These are phyloP conservation scores for Rhodinocichla rosea DNA, from an alignment of 2,113 vertebrate species.

Conservation along the genomic window DNA sequence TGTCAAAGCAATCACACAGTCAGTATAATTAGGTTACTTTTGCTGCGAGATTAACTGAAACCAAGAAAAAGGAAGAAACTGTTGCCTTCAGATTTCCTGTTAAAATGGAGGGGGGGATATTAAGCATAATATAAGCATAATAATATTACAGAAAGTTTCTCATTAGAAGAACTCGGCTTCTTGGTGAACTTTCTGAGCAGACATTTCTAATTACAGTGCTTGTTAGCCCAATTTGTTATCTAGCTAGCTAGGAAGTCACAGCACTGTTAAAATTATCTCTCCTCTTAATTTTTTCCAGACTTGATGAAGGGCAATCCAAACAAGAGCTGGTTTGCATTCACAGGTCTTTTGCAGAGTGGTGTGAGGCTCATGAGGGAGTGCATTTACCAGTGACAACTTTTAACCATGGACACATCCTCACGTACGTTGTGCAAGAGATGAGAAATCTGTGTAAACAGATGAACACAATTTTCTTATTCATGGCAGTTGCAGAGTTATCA, in stretches of 20 bases:
- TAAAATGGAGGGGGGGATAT: neutral
- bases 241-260: constrained; percentile 28
- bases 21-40: constrained; percentile 40
- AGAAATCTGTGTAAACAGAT: constrained; percentile 48
- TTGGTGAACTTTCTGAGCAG: constrained; percentile 20
- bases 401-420: constrained; percentile 34
- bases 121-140: neutral
- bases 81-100: neutral
- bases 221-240: constrained; percentile 34
- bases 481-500: constrained; percentile 3
- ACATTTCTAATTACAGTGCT: constrained; percentile 43
- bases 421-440: neutral
- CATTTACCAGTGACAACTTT: constrained; percentile 5
- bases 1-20: constrained; percentile 15
- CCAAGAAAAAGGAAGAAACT: constrained; percentile 31
- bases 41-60: constrained; percentile 24
- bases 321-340: constrained; percentile 43
- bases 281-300: constrained; percentile 33
- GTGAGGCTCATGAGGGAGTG: constrained; percentile 6
- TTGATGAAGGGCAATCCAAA: neutral
- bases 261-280: constrained; percentile 28
- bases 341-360: neutral
- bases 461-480: constrained; percentile 31
- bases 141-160: constrained; percentile 40
- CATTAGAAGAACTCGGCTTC: neutral